Conservation (phyloP, 2,797 vertebrate genomes). For the Limosa lapponica region DNA sequence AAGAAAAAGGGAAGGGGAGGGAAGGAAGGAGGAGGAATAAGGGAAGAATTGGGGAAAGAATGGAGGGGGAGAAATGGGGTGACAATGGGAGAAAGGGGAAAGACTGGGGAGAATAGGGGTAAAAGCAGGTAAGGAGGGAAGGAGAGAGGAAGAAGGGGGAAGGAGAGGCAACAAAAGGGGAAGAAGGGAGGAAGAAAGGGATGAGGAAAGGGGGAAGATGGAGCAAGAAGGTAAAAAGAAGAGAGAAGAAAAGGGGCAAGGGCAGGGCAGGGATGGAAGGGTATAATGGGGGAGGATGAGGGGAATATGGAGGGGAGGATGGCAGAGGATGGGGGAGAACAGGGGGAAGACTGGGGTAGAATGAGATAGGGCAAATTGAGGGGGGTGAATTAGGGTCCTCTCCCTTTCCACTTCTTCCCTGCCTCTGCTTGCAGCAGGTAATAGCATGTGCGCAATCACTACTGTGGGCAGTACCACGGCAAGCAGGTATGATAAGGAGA, state of each 20-base stretch:
- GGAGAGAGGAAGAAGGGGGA: accelerated
- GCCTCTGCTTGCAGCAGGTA: neutral
- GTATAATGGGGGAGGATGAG: neutral
- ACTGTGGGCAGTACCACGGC: neutral
- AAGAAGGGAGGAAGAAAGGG: neutral
- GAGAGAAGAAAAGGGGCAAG: neutral
- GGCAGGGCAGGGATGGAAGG: neutral
- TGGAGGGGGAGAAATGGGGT: neutral
- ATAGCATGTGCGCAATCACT: neutral
- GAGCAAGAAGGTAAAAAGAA: neutral
- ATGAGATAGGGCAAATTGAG: neutral
- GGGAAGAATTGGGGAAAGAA: neutral
- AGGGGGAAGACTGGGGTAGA: accelerated
- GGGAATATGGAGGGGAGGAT: neutral
- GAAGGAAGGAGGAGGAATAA: neutral
- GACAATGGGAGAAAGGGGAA: neutral
- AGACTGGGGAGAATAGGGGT: neutral
- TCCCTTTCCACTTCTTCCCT: neutral
- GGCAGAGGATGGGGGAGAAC: neutral
- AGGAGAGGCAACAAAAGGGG: neutral
- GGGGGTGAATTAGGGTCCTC: accelerated
- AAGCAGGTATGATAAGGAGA: neutral
- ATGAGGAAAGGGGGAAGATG: neutral
- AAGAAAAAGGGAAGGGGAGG: neutral
- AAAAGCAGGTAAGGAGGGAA: neutral